These are phyloP conservation scores for Rhagoletis pomonella DNA, from an alignment of 1,140 invertebrate species.

Conservation along the genomic window DNA sequence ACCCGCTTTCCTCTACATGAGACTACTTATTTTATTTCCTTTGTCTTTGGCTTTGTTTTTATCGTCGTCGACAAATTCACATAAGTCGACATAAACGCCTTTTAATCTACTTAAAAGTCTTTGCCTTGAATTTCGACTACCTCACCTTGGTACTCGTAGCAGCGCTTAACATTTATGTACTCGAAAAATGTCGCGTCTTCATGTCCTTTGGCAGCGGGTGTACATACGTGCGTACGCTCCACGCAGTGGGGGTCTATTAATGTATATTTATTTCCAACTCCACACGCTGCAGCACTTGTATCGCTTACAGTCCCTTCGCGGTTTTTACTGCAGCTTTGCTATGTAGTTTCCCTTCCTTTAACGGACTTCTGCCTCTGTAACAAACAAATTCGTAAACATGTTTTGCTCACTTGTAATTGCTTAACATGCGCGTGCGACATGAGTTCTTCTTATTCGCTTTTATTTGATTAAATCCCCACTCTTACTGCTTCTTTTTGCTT, in stretches of 20 bases:
- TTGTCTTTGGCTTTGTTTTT: background rate
- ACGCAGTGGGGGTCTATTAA: background rate
- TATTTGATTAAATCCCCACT: conserved; percentile 41
- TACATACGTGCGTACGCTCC: background rate
- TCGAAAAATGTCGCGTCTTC: background rate
- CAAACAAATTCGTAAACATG: conserved; percentile 48
- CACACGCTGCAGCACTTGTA: background rate
- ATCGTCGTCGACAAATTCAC: background rate
- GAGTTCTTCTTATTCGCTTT: conserved; percentile 30
- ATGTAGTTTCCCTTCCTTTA: background rate
- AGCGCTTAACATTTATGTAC: background rate
- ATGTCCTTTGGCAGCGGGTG: background rate
- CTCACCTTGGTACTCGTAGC: background rate
- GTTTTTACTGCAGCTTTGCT: background rate
- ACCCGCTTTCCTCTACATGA: background rate
- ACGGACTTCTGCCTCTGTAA: background rate
- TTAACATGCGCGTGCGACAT: conserved; percentile 31
- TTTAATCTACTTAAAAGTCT: conserved; percentile 56
- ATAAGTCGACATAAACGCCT: conserved; percentile 51
- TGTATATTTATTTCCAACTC: conserved; percentile 23
- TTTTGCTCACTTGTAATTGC: conserved; percentile 44
- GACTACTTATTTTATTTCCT: background rate
- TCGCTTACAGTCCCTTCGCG: conserved; percentile 7
- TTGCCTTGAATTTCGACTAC: conserved; percentile 41
- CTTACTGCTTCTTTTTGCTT: background rate